Base-by-base conservation (phyloP, 2,888 invertebrate genomes). In the Seira sanloemensis region DNA sequence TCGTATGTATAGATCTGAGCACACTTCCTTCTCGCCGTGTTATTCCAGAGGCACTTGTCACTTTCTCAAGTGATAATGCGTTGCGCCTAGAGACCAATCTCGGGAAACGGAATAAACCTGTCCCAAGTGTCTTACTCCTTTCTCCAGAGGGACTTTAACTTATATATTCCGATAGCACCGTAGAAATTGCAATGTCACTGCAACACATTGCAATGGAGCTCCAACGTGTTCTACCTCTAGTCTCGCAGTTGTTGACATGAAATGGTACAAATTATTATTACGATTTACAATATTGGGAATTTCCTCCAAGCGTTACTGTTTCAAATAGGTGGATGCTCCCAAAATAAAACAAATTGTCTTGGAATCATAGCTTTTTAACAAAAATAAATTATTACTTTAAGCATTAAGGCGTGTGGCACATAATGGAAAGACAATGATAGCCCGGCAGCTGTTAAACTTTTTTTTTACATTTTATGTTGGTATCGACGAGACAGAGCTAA, bases 51-150 rank as follows among this genome's bases (percentile, higher is more conserved):
- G 73, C 78, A 78, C 83, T 83, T 83, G 83, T 78, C 83, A 83
- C 83, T 78, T 83, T 83, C 83, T 83, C 77, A 83, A 83, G 83
- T 83, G 83, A 83, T 83, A 83, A 83, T 83, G 83, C 83, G 2
- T 78, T 66, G 83, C 83, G 83, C 78, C 83, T 83, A 37, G 83
- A 83, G 83, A 83, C 83, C 83, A 83, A 83, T 83, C 83, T 83
- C 54, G 83, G 83, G 73, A 83, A 77, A 65, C 54, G 78, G 78
- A n/a, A n/a, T n/a, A n/a, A 78, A 83, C 83, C 83, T 83, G 50
- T 83, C 83, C 77, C 83, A 83, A 83, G 83, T 83, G 83, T 73
- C 83, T 37, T 37, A 7, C 37, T 37, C 37, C 37, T 37, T 58
- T 58, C 78, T 78, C 72, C 54, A 76, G 77, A 78, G 77, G 73